Base-by-base conservation (phyloP, 2,888 invertebrate genomes). In the Craniophora ligustri region DNA sequence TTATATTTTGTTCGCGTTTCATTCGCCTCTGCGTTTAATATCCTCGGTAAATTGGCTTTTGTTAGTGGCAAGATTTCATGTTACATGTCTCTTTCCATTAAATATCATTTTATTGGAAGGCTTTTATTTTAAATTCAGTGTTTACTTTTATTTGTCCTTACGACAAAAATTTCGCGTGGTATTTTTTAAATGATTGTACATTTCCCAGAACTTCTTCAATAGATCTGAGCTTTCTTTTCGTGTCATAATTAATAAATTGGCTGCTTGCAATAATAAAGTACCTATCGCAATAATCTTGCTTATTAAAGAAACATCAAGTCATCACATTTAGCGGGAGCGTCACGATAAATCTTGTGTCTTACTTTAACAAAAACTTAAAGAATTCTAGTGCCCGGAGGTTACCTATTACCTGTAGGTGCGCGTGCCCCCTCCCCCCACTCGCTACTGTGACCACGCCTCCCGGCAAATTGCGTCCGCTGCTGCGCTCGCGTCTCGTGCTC, bases 391-490 rank as follows among this genome's bases (percentile, higher is more conserved):
- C 56, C 50, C 56, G 49, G 57, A 64, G 70, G 59, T 70, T 72
- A 71, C 61, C 65, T 65, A 71, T 58, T 71, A 67, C 59, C 54
- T 55, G 59, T 57, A 67, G 57, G 74, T 72, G 72, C 70, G 67
- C 67, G 63, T 62, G 58, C 40, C 61, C 56, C 56, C 44, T 49
- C 56, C 68, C 78, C 76, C 79, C 79, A 69, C 76, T 79, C 75
- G 83, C 86, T 83, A 85, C 84, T 65, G 82, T 73, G 69, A 80
- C 87, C 85, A 83, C 91, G 90, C 90, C 91, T 70, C 76, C 58
- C 79, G 71, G 83, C 85, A 85, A 88, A 86, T 86, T 85, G 85
- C 86, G 84, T 74, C 78, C 81, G 78, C 64, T 72, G 67, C 59
- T 81, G 85, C 80, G 84, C 84, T 63, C 40, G 82, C 82, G 85